Conservation (phyloP, 2,888 invertebrate genomes). For the Pemphredon lugubris region DNA sequence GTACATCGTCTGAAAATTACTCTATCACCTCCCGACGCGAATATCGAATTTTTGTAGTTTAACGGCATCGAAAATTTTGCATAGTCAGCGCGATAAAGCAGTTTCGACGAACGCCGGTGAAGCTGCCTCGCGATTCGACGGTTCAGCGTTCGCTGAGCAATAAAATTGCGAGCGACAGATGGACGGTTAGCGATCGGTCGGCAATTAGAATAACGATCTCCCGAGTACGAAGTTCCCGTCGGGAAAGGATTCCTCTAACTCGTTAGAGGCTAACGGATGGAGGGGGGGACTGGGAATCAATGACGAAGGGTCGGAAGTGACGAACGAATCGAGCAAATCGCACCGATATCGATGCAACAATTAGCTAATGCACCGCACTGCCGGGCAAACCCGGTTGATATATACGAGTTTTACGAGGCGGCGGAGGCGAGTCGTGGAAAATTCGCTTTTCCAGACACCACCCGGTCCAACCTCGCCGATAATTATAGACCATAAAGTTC, state of each 20-base stretch:
- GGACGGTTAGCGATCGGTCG: too few species aligned
- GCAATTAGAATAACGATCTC: too few species aligned
- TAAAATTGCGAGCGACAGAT: too few species aligned
- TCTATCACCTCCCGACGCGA: background rate
- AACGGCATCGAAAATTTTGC: too few species aligned
- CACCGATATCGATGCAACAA: conserved; percentile 68
- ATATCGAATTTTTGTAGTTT: too few species aligned
- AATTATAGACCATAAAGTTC: conserved; percentile 71
- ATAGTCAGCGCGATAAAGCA: too few species aligned
- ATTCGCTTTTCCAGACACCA: conserved; percentile 55
- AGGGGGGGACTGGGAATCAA: conserved; percentile 20
- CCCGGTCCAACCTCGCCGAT: conserved; percentile 60
- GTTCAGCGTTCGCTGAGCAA: too few species aligned
- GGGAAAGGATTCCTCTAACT: too few species aligned
- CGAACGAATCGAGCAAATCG: conserved; percentile 66
- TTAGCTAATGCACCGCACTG: conserved; percentile 77
- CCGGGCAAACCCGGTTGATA: conserved; percentile 35
- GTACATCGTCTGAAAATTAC: conserved; percentile 10
- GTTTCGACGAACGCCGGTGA: too few species aligned
- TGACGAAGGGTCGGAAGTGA: conserved; percentile 50
- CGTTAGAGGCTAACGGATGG: too few species aligned
- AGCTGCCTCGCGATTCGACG: background rate
- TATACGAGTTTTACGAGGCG: conserved; percentile 65
- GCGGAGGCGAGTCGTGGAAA: conserved; percentile 51
- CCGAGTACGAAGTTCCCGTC: too few species aligned